Percentiles rank a stretch among this genome's conserved stretches.
Conservation (phyloP, 2,888 invertebrate species). For the Ennomos erosarius region DNA sequence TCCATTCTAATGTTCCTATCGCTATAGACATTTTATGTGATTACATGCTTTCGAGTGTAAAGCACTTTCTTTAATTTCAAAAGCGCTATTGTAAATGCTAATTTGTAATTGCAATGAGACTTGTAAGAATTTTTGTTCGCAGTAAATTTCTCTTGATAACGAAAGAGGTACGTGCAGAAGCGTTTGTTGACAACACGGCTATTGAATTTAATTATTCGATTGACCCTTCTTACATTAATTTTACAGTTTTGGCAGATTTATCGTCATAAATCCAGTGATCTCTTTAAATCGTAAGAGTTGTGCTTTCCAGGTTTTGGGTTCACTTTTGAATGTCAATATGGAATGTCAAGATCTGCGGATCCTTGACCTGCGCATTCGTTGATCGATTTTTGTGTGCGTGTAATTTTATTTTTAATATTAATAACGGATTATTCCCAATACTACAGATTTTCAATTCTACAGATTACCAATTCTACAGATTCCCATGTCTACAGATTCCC, state of each 20-base stretch:
- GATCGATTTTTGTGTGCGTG: constrained; percentile 29
- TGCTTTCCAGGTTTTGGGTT: constrained; percentile 16
- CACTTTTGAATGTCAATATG: constrained; percentile 33
- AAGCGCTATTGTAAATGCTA: too few species aligned
- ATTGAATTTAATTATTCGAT: too few species aligned
- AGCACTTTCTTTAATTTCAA: not conserved
- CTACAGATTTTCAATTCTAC: too few species aligned
- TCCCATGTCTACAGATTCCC: too few species aligned
- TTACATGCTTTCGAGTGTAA: constrained; percentile 11
- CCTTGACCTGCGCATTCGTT: constrained; percentile 30
- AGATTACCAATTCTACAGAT: too few species aligned
- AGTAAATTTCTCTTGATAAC: too few species aligned
- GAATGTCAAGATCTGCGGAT: constrained; percentile 31
- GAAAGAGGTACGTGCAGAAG: too few species aligned
- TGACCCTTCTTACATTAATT: not conserved
- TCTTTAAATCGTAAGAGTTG: constrained; percentile 17
- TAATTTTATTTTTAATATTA: too few species aligned
- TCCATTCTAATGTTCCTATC: constrained; percentile 24
- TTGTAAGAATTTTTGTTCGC: too few species aligned
- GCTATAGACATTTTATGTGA: constrained; percentile 19
- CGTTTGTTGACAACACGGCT: too few species aligned
- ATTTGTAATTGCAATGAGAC: too few species aligned
- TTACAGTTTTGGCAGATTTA: constrained; percentile 24
- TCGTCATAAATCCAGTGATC: constrained; percentile 12
- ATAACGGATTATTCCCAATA: too few species aligned